These are phyloP conservation scores for Drosophila sproati DNA, from an alignment of 1,140 invertebrate species.

Conservation along the genomic window DNA sequence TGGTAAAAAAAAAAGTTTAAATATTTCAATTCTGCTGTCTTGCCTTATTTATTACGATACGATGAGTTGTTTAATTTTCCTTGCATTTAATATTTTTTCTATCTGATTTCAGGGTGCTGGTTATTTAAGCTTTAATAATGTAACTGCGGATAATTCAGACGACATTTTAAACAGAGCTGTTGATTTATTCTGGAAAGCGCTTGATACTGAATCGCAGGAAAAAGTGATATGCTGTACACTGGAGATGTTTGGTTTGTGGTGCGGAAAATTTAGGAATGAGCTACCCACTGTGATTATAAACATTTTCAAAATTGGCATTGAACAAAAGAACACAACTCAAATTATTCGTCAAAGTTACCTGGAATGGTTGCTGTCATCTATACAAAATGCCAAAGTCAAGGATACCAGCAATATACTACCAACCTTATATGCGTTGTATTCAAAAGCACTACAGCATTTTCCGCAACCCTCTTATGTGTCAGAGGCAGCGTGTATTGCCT, in stretches of 20 bases:
- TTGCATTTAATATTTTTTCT: constrained; percentile 14
- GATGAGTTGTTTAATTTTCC: background rate
- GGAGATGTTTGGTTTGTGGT: constrained; percentile 93
- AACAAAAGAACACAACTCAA: constrained; percentile 91
- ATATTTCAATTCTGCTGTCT: too few relatives aligned
- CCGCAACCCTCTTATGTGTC: constrained; percentile 88
- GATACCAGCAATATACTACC: constrained; percentile 67
- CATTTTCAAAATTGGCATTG: constrained; percentile 92
- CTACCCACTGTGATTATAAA: constrained; percentile 90
- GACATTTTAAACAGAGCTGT: constrained; percentile 88
- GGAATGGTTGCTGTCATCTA: constrained; percentile 88
- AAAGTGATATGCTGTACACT: constrained; percentile 93
- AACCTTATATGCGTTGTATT: constrained; percentile 88
- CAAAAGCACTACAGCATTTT: constrained; percentile 88
- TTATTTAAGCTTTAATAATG: constrained; percentile 90
- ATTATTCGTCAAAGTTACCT: constrained; percentile 92
- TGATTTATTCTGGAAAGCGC: constrained; percentile 90
- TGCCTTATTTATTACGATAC: too few relatives aligned
- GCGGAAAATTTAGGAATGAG: constrained; percentile 88
- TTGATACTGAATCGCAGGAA: constrained; percentile 96
- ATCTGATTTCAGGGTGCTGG: constrained; percentile 89
- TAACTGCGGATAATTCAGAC: constrained; percentile 87
- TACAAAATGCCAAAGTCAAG: constrained; percentile 84
- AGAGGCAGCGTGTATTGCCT: constrained; percentile 92
- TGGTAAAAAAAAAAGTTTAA: too few relatives aligned